Evolutionary conservation across 2,797 vertebrate genomes (phyloP).

Genomic region (Cheirogaleus major): DNA sequence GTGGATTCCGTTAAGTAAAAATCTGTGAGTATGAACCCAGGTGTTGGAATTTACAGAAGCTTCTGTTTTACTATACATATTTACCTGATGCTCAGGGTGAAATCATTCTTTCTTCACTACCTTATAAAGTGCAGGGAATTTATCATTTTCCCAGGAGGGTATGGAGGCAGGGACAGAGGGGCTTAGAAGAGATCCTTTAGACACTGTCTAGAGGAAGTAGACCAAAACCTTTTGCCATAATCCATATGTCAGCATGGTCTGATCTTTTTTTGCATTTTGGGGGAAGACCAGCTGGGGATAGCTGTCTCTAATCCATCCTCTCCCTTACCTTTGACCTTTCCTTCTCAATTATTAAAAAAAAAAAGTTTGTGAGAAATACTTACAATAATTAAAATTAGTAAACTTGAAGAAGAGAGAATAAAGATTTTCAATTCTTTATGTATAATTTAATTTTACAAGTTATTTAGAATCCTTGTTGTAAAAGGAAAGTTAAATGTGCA

Average conservation of each 20-base stretch:
- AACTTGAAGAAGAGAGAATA: not conserved
- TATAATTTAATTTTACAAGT: slow-evolving; percentile 10
- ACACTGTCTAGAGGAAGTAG: not conserved
- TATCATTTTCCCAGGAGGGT: not conserved
- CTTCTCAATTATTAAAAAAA: not conserved
- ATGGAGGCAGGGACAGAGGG: too few relatives aligned
- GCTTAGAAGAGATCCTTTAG: not conserved
- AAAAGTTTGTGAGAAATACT: slow-evolving; percentile 13
- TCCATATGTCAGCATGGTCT: not conserved
- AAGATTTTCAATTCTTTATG: not conserved
- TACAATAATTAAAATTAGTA: not conserved
- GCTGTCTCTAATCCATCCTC: not conserved
- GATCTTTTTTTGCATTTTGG: not conserved
- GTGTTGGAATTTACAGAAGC: not conserved
- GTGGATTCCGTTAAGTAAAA: not conserved
- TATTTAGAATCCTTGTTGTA: not conserved
- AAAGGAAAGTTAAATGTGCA: not conserved
- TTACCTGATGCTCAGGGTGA: not conserved
- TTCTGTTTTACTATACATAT: not conserved
- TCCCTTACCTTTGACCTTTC: slow-evolving; percentile 19
- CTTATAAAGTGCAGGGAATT: not conserved
- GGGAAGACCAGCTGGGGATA: not conserved
- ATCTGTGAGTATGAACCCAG: not conserved
- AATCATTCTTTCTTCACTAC: not conserved
- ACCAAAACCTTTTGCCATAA: not conserved